Evolutionary conservation across 2,797 vertebrate genomes (phyloP), one percentile per base, ranked within the genome.

Genomic region (Aeoliscus strigatus): DNA sequence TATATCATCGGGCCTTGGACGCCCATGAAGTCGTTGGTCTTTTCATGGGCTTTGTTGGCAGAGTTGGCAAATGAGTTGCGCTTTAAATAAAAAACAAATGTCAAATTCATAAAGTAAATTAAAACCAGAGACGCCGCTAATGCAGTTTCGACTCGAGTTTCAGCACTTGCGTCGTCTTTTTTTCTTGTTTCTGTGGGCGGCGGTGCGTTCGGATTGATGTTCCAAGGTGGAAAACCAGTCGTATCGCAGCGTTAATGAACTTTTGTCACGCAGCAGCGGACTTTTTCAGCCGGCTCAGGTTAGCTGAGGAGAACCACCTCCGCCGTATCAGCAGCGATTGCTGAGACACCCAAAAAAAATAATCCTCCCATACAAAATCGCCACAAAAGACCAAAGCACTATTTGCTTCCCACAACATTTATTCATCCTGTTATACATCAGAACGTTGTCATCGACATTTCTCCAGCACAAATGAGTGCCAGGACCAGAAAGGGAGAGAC

Each of bases 381-480:
- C 66, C 37, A 68, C 58, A 56, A 61, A 71, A 59, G 60, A 71
- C 67, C 73, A 70, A 70, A 80, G 77, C 78, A 77, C 75, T 73
- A 73, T 60, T 67, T 39, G 35, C 68, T 81, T 83, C 82, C 80
- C 79, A 79, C 77, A 80, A 75, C 73, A 47, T 82, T 77, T 70
- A 66, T 69, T 73, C 82, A 53, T 77, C 72, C 79, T 81, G 79
- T 81, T 77, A 54, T 73, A 81, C 82, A 80, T 80, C 76, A 81
- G 48, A 74, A 77, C 62, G 73, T 79, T 82, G 76, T 82, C 80
- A 82, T 81, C 80, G 66, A 67, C 69, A 64, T 80, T 81, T 81
- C 79, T 70, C 57, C 39, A 64, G 70, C 72, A 48, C 81, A 82
- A 84, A 81, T 78, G 73, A 67, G 65, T 51, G 58, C 60, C 57